Base-by-base conservation (phyloP, 2,888 invertebrate species). In the Pachycephus smyrnensis region DNA sequence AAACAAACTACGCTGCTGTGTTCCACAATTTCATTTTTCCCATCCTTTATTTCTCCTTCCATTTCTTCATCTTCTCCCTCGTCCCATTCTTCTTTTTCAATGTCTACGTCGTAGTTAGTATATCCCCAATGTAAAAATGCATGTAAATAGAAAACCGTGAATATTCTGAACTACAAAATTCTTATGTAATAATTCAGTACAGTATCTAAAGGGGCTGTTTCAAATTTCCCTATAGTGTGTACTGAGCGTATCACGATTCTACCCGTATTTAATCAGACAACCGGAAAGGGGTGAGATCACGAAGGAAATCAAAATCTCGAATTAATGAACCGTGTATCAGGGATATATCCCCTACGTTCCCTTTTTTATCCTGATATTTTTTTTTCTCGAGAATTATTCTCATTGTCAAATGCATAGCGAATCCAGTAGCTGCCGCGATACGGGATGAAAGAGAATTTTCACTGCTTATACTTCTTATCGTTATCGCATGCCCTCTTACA, bases 261-360 rank as follows among this genome's bases (percentile, higher is more conserved):
- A 9, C 55, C 23, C 55, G 6, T 55, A 55, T 55, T 23, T 55
- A 55, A 23, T 23, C 55, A 55, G 55, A 23, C 55, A 55, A 15
- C 23, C 23, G 55, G 1, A 55, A 55, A 55, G 55, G 9, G 23
- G 2, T 55, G 23, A 23, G 23, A 23, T 9, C 55, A 9, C 55
- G 9, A 55, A 23, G 23, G 23, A 55, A 55, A 55, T 55, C 55
- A 55, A 55, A 55, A 23, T 23, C 77, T 76, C 78, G 76, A 82
- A 77, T 78, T 81, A 82, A 82, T 82, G 82, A 82, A 82, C 69
- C 77, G 76, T 73, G 80, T 77, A 81, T 81, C 55, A 9, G 23
- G 23, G 55, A 9, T 2, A 9, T 9, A 23, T 9, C 55, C 55
- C 40, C 9, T 36, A 6, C 9, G 11, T 11, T 11, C 6, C 12